Evolutionary conservation across 2,113 vertebrate species (phyloP), one percentile per base, ranked within the genome.

Genomic region (Lepidothrix coronata): DNA sequence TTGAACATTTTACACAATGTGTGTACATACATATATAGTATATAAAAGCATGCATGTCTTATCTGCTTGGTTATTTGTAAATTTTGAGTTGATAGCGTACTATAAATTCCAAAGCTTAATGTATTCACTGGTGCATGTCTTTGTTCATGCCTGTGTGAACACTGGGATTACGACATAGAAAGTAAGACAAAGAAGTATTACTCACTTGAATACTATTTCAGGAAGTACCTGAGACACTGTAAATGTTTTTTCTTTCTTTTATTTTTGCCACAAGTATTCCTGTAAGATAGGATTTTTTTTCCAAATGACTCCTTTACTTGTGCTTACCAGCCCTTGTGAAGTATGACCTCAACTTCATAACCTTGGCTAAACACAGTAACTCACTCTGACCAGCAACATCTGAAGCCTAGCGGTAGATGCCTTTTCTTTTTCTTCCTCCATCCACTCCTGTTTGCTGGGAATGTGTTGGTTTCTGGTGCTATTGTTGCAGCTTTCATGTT

Each of bases 181-280:
- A 93, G 80, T 93, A 93, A 96, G 91, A 95, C 93, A 96, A 85
- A 95, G 95, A 83, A 75, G 77, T 78, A 35, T 94, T 95, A 86
- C 55, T 94, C 88, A 89, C 86, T 95, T 71, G 61, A 87, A 89
- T 94, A 66, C 54, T 62, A 84, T 88, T 93, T 94, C 79, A 85
- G 95, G 95, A 97, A 94, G 91, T 96, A 96, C 95, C 88, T 95
- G 93, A 95, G 91, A 97, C 92, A 84, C 58, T 87, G 57, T 75
- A 81, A 81, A 67, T 61, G 57, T 61, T 74, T 86, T 87, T 58
- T 67, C 25, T 91, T 84, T 49, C 12, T 73, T 82, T 81, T 81
- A 52, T 86, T 94, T 96, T 91, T 92, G 78, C 72, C 75, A 57
- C 70, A 87, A 78, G 28, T 89, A 79, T 92, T 94, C 48, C 25